Evolutionary conservation across 2,113 vertebrate species (phyloP), one percentile per base, ranked within the genome.

Genomic region (Burhinus bistriatus): DNA sequence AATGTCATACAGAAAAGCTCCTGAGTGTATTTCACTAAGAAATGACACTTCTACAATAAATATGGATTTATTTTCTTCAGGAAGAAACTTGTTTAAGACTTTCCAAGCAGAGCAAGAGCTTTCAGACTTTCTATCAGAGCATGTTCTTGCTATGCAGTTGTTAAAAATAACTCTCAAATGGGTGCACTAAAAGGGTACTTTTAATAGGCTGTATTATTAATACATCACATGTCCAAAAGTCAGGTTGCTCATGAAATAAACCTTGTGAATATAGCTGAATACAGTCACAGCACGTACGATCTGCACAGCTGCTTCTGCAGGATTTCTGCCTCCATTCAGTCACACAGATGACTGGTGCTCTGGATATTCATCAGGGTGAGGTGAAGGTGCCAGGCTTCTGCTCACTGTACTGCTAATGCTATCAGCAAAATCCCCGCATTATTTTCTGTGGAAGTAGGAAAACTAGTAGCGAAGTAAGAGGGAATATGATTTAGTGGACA

Each of bases 41-140:
- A 95, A 94, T 87, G 84, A 75, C 95, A 91, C 83, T 82, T 73
- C 73, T 92, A 59, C 44, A 91, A 81, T 87, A 89, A 95, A 92
- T 55, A 20, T 8, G 22, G 77, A 68, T 91, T 91, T 93, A 82
- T 89, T 89, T 96, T 92, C 83, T 64, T 96, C 91, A 83, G 71
- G 83, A 94, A 89, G 52, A 93, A 96, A 81, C 76, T 85, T 91
- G 83, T 44, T 94, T 62, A 82, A 87, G 83, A 64, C 72, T 84
- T 93, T 32, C 64, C 64, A 83, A 92, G 68, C 55, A 87, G 59
- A 95, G 45, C 54, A 83, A 77, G 49, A 89, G 61, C 86, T 75
- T 90, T 70, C 68, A 83, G 94, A 62, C 77, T 64, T 80, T 71
- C 64, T 75, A 83, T 95, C 83, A 83, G 89, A 78, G 72, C 47